Evolutionary conservation across 2,888 invertebrate genomes (phyloP).

Genomic region (Xestia ashworthii): DNA sequence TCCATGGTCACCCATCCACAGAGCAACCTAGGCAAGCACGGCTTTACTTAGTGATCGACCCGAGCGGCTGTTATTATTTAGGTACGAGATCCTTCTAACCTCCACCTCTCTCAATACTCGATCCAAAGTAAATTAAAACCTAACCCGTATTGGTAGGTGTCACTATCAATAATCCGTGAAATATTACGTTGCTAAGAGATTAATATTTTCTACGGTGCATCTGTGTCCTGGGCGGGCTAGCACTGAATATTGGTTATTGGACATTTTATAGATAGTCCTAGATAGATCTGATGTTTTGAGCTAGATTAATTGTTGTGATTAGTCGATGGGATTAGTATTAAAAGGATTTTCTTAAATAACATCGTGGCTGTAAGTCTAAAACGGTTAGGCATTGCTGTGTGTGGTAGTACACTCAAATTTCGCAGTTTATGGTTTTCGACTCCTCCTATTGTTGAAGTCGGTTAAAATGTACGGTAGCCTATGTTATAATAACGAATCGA

Average conservation of each 20-base stretch:
- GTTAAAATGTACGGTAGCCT: too few relatives aligned
- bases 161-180: conserved; percentile 56
- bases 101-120: not conserved
- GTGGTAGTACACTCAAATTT: not conserved
- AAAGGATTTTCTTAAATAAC: not conserved
- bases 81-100: too few relatives aligned
- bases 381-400: not conserved
- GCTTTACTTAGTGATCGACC: too few relatives aligned
- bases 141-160: conserved; percentile 46
- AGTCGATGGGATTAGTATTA: not conserved
- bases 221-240: conserved; percentile 31
- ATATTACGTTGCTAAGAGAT: conserved; percentile 61
- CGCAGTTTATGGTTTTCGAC: too few relatives aligned
- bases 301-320: conserved; percentile 40
- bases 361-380: not conserved
- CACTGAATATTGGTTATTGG: conserved; percentile 27
- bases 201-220: conserved; percentile 50
- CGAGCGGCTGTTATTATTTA: too few relatives aligned
- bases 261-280: conserved; percentile 13
- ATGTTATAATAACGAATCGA: too few relatives aligned
- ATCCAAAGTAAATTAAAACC: conserved; percentile 51
- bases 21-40: too few relatives aligned
- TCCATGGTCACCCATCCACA: too few relatives aligned
- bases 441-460: too few relatives aligned
- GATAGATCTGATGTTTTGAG: not conserved